A percentile compares a stretch with the other conserved stretches of the same genome.
Conservation (phyloP, 2,113 vertebrate species). For the Eira barbara region DNA sequence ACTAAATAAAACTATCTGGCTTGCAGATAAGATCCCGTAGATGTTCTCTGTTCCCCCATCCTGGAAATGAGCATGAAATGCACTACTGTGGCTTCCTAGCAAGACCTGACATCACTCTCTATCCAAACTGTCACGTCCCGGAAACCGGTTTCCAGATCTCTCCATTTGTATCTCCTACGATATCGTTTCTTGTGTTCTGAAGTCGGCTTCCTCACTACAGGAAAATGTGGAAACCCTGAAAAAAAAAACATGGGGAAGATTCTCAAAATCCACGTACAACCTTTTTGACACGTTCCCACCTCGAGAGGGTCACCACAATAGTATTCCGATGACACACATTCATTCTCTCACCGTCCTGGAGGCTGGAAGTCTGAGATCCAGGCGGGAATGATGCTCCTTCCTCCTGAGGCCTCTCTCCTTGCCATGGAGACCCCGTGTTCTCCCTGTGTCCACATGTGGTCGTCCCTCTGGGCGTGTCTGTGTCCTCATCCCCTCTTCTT, state of each 20-base stretch:
- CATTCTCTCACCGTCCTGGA: no score
- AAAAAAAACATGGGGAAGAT: background rate
- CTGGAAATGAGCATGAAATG: background rate
- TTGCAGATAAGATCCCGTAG: accelerated
- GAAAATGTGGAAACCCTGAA: background rate
- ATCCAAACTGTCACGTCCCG: no score
- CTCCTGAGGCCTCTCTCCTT: no score
- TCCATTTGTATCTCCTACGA: no score
- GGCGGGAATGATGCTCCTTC: no score
- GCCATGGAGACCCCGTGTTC: no score
- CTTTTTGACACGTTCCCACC: background rate
- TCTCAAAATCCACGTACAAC: background rate
- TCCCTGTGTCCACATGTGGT: no score
- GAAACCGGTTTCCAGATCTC: background rate
- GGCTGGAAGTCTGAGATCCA: no score
- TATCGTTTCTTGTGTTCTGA: background rate
- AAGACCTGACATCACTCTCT: no score
- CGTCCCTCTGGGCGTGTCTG: background rate
- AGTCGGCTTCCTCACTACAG: background rate
- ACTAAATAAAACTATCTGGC: no score
- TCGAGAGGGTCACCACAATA: no score
- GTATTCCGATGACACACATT: background rate
- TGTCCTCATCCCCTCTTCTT: background rate
- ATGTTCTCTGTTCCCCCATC: background rate
- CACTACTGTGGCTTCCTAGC: background rate